Base-by-base conservation (phyloP, 2,888 invertebrate species). In the Aquatica leii region DNA sequence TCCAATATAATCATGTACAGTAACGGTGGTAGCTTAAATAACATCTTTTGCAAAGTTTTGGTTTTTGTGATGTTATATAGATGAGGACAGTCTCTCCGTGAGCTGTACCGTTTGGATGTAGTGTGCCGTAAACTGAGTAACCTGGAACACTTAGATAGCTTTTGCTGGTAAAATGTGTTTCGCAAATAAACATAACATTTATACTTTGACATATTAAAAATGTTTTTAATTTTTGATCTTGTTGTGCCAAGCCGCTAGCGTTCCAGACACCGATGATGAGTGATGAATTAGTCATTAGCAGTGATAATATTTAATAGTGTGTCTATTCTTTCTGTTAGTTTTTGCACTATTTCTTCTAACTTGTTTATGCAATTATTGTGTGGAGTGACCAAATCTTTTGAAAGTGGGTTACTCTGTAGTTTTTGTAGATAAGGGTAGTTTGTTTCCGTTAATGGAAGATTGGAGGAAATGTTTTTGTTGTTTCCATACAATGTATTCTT, bases 241-340 rank as follows among this genome's bases (percentile, higher is more conserved):
- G n/a, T 46, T 46, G 48, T 8, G 48, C 48, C 56, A 56, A 56
- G 31, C 56, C 48, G 56, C 46, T 57, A 35, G 37, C 49, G 14
- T 48, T 49, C 49, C 57, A 57, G 37, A 57, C 15, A n/a, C 40
- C 49, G 4, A 57, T 57, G 35, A 49, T 57, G n/a, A 55, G 11
- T 41, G n/a, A n/a, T n/a, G 54, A 54, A 54, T 53, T 37, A 41
- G 8, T 9, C 54, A 41, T 43, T 54, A 24, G 34, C 46, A 21
- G 34, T 55, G 46, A 55, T 54, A 34, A 55, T 55, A 55, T 55
- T 55, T 24, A 55, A 18, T 4, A 55, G 17, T 21, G 21, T 41
- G 24, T 54, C 15, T 20, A 41, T 41, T 37, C 31, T 53, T 53
- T 31, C 34, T 41, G 54, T n/a, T 54, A 43, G 12, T 15, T 53